Evolutionary conservation across 2,888 invertebrate species (phyloP).

Genomic region (Polydrusus tereticollis): DNA sequence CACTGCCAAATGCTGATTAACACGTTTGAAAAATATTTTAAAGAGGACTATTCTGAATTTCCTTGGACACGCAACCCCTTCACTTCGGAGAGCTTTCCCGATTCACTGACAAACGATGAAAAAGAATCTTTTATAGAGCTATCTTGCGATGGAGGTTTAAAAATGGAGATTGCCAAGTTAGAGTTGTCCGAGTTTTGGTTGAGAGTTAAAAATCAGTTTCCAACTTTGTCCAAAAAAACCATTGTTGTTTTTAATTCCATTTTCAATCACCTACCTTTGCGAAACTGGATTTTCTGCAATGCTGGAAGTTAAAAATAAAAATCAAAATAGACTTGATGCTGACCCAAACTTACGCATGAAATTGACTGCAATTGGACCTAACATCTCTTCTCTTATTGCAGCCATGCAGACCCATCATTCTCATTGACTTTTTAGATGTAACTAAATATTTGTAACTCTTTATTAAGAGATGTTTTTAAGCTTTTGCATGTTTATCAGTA

Average conservation of each 20-base stretch:
- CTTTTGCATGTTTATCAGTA: no score
- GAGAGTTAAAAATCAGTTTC: background rate
- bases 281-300: background rate
- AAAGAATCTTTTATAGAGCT: background rate
- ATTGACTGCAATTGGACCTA: background rate
- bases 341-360: background rate
- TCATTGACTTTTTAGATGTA: background rate
- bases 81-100: background rate
- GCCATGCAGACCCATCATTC: background rate
- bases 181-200: background rate
- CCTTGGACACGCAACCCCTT: no score
- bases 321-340: background rate
- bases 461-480: no score
- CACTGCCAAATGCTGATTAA: conserved; percentile 1
- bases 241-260: background rate
- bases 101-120: background rate
- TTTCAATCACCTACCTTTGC: background rate
- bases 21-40: conserved; percentile 1
- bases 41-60: conserved; percentile 4
- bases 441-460: no score
- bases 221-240: background rate
- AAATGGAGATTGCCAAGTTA: background rate
- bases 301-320: background rate
- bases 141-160: background rate
- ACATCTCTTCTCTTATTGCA: background rate